Conservation (phyloP, 35 echinoderm and acorn worm genomes). For the Ophioderma brevispina region DNA sequence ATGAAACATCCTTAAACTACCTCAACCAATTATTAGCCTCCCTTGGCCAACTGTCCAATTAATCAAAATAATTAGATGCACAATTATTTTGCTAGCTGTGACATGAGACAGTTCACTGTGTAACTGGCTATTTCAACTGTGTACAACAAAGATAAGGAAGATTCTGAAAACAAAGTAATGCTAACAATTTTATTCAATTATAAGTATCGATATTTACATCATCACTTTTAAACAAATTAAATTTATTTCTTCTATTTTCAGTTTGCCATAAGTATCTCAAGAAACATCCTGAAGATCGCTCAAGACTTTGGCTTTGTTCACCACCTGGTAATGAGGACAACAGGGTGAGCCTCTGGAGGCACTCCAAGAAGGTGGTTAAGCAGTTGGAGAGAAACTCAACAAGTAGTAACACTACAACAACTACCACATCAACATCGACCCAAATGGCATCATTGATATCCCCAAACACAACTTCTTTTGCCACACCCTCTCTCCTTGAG, state of each 20-base stretch:
- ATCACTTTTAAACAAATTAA: too few relatives aligned
- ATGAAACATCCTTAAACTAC: too few relatives aligned
- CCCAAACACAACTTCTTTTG: background rate
- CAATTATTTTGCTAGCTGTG: too few relatives aligned
- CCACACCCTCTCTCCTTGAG: background rate
- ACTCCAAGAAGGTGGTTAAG: background rate
- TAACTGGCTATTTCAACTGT: too few relatives aligned
- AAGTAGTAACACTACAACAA: background rate
- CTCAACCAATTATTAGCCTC: too few relatives aligned
- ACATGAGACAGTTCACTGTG: too few relatives aligned
- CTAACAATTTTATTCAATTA: too few relatives aligned
- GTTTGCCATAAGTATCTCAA: background rate
- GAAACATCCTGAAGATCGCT: background rate
- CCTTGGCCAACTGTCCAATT: too few relatives aligned
- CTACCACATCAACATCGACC: background rate
- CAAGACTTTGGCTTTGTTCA: background rate
- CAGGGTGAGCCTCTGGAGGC: background rate
- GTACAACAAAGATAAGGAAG: too few relatives aligned
- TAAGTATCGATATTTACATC: too few relatives aligned
- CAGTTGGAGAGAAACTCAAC: background rate
- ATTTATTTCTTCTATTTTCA: background rate
- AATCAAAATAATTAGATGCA: too few relatives aligned
- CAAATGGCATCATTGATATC: background rate
- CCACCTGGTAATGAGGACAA: background rate
- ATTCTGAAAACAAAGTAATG: too few relatives aligned